These are phyloP conservation scores for Oryzaephilus surinamensis DNA, from an alignment of 1,140 invertebrate genomes.

Conservation along the genomic window DNA sequence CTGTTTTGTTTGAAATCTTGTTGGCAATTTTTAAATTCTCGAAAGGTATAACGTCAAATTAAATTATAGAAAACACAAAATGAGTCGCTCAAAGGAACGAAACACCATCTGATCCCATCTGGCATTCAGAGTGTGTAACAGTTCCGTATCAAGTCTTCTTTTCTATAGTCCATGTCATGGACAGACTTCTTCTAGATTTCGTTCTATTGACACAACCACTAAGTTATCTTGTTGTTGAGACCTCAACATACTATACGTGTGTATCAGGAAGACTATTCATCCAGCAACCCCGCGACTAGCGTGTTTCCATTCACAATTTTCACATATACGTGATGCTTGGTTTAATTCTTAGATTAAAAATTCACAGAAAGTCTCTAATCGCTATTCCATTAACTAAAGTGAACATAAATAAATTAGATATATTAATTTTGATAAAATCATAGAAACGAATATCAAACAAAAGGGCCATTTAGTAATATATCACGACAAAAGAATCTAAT, in stretches of 20 bases:
- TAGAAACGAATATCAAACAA: too few relatives aligned
- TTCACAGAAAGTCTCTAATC: too few relatives aligned
- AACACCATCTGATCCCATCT: conserved; percentile 13
- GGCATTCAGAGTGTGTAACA: conserved; percentile 12
- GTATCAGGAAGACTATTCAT: too few relatives aligned
- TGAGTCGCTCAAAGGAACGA: conserved; percentile 10
- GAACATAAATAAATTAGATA: too few relatives aligned
- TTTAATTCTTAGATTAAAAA: too few relatives aligned
- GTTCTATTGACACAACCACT: conserved; percentile 11
- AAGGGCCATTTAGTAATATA: too few relatives aligned
- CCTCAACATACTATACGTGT: background rate
- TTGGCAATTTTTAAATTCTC: conserved; percentile 9
- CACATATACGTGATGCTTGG: too few relatives aligned
- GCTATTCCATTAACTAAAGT: too few relatives aligned
- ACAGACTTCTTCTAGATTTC: conserved; percentile 12
- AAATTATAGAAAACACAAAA: conserved; percentile 14
- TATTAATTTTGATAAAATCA: too few relatives aligned
- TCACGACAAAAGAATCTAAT: too few relatives aligned
- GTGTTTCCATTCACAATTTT: too few relatives aligned
- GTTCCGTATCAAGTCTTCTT: conserved; percentile 13
- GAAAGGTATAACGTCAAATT: conserved; percentile 10
- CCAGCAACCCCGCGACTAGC: too few relatives aligned
- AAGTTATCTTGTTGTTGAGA: conserved; percentile 11
- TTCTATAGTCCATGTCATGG: conserved; percentile 10
- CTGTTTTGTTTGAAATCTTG: background rate